Conservation (phyloP, 2,797 vertebrate species). For the Austrolebias charrua region DNA sequence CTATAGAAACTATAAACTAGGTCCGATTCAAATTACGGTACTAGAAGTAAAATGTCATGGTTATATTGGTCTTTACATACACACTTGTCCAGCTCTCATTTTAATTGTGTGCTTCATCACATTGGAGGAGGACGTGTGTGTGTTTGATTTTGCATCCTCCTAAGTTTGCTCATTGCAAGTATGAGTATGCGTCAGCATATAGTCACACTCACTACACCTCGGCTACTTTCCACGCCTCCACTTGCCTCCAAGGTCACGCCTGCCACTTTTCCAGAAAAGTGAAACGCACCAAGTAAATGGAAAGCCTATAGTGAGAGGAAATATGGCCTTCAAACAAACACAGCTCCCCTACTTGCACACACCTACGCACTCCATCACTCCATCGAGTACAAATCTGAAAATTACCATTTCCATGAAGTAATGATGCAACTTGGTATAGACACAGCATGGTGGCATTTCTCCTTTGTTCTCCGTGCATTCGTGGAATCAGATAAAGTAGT, state of each 20-base stretch:
- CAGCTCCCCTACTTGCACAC: conserved; percentile 25
- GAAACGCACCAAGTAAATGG: conserved; percentile 21
- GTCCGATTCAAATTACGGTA: neutral
- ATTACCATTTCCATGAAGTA: conserved; percentile 49
- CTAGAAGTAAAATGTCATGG: conserved; percentile 1
- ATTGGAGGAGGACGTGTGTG: conserved; percentile 34
- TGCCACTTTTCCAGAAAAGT: conserved; percentile 25
- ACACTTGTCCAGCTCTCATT: conserved; percentile 15
- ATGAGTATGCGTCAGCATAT: conserved; percentile 39
- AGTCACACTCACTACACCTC: conserved; percentile 10
- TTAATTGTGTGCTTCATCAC: conserved; percentile 35
- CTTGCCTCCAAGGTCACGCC: conserved; percentile 32
- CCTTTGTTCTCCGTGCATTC: conserved; percentile 47
- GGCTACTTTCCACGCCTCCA: conserved; percentile 39
- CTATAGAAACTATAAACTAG: neutral
- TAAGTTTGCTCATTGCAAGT: conserved; percentile 40
- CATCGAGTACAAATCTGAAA: conserved; percentile 44
- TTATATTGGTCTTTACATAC: conserved; percentile 38
- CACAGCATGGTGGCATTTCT: conserved; percentile 35
- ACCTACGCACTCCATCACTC: conserved; percentile 50
- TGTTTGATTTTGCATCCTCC: conserved; percentile 35
- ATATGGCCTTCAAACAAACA: conserved; percentile 31
- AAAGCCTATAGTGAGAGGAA: conserved; percentile 32
- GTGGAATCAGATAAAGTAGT: conserved; percentile 44
- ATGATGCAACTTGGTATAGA: conserved; percentile 55